Percentiles rank a stretch among this genome's conserved stretches.
Conservation (phyloP, 2,113 vertebrate genomes). For the Solenodon paradoxus region DNA sequence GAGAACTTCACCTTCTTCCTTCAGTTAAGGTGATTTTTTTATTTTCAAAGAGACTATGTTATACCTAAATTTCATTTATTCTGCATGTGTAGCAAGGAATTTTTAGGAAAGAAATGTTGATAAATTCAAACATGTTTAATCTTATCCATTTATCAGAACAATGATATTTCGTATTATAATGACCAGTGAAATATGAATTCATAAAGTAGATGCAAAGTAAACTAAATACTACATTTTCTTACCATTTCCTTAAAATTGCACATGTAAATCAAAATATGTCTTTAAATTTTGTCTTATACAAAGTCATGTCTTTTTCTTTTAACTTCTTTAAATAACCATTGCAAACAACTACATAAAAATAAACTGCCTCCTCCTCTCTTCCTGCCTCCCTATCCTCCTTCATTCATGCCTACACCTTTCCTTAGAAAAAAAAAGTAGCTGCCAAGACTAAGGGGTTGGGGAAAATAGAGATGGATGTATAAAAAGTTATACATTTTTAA, state of each 20-base stretch:
- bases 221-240: background rate
- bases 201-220: background rate
- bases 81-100: background rate
- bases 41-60: conserved; percentile 9
- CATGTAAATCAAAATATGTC: background rate
- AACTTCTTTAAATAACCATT: conserved; percentile 19
- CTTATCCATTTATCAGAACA: background rate
- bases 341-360: too few species aligned
- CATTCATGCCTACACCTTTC: too few species aligned
- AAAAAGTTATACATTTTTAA: background rate
- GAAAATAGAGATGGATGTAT: background rate
- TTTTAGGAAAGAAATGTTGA: background rate
- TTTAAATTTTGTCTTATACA: background rate
- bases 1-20: background rate
- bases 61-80: background rate
- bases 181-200: background rate
- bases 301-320: background rate
- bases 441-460: background rate
- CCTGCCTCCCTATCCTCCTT: too few species aligned
- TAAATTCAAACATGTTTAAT: background rate
- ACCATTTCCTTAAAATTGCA: background rate
- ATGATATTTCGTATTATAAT: background rate
- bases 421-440: background rate
- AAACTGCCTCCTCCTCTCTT: too few species aligned
- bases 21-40: background rate